Evolutionary conservation across 2,797 vertebrate genomes (phyloP).

Genomic region (Hippocampus kuda): DNA sequence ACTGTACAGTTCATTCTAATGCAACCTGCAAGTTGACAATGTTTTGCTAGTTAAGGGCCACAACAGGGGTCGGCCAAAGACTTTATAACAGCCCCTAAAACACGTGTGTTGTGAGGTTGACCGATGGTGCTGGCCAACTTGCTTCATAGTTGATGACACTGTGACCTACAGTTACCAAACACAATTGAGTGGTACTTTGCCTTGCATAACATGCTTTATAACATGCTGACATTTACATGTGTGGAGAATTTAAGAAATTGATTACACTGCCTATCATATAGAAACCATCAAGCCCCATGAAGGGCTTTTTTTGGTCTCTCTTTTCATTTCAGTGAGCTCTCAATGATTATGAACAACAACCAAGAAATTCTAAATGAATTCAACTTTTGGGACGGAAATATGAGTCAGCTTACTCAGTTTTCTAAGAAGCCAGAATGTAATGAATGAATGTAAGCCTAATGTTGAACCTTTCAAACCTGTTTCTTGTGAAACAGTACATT

Average conservation of each 20-base stretch:
- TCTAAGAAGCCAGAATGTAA: no score
- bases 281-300: no score
- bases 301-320: no score
- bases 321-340: no score
- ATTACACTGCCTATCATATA: no score
- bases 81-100: slow-evolving; percentile 1
- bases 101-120: slow-evolving; percentile 3
- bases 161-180: slow-evolving; percentile 28
- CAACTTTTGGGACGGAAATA: no score
- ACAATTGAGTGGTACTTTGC: neutral
- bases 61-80: neutral
- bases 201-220: neutral
- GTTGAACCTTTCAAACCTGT: no score
- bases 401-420: no score
- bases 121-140: neutral
- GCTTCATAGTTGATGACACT: slow-evolving; percentile 2
- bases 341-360: no score
- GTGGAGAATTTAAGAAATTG: neutral
- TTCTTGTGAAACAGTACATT: no score
- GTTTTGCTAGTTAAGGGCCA: neutral
- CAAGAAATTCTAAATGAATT: no score
- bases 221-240: neutral
- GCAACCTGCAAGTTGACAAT: neutral
- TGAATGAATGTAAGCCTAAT: no score
- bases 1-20: neutral